phyloP scores from a whole-genome alignment of 2,888 invertebrate genomes.

The Caenorhabditis japonica region DNA sequence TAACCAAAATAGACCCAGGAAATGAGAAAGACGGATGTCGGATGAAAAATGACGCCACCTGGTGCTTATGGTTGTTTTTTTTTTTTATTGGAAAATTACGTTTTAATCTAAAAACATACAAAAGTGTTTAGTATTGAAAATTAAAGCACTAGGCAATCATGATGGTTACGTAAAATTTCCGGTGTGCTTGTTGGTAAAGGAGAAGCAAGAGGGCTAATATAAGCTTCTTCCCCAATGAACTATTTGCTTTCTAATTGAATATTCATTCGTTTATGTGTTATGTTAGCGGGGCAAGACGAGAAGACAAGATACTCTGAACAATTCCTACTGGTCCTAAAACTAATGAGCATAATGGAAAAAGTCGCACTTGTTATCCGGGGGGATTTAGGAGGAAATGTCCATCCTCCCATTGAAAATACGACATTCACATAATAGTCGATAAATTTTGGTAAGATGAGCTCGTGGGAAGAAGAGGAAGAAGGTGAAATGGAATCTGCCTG shows the following conservation, averaged over 20 bases:
- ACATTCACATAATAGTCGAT: conserved; percentile 45
- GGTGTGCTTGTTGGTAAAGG: conserved; percentile 15
- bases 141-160: no score
- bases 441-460: conserved; percentile 51
- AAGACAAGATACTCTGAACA: conserved; percentile 15
- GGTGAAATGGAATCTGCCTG: conserved; percentile 57
- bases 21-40: no score
- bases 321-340: background rate
- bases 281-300: background rate
- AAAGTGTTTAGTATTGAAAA: no score
- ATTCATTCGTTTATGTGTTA: conserved; percentile 47
- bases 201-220: conserved; percentile 31
- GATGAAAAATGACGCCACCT: no score
- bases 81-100: no score
- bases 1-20: no score
- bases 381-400: background rate
- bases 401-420: conserved; percentile 10
- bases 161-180: conserved; percentile 40
- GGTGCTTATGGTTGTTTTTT: no score
- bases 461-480: conserved; percentile 48
- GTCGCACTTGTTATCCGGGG: background rate
- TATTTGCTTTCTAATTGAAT: conserved; percentile 53
- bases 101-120: no score
- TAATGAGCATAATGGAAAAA: background rate
- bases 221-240: conserved; percentile 40